Conservation (phyloP, 1,140 invertebrate genomes). For the Rhagoletis pomonella region DNA sequence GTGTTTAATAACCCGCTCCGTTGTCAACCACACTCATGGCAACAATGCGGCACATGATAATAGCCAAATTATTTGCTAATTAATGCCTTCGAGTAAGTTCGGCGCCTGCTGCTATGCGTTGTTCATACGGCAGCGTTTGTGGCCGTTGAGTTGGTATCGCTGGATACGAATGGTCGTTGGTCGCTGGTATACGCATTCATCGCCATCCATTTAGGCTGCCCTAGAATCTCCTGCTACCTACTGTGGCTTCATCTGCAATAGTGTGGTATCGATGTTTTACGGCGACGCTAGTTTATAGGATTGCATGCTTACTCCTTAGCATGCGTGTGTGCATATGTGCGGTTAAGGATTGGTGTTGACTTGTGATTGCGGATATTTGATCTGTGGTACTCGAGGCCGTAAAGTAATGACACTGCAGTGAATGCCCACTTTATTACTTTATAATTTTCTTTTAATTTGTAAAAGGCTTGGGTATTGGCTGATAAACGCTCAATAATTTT, state of each 20-base stretch:
- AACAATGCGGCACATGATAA: constrained; percentile 34
- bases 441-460: constrained; percentile 39
- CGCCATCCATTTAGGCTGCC: not conserved
- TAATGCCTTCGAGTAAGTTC: constrained; percentile 39
- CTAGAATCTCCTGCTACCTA: not conserved
- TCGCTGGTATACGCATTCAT: not conserved
- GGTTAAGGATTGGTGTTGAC: not conserved
- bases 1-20: not conserved
- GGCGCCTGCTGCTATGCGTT: not conserved
- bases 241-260: not conserved
- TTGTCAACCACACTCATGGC: not conserved
- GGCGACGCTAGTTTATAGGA: not conserved
- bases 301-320: not conserved
- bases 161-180: not conserved
- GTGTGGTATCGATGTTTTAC: not conserved
- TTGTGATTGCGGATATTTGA: constrained; percentile 32
- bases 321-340: not conserved
- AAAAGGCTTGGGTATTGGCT: no score
- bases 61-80: constrained; percentile 48
- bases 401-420: constrained; percentile 47
- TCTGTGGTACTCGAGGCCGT: not conserved
- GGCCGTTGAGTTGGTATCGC: not conserved
- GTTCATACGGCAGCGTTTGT: constrained; percentile 9
- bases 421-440: constrained; percentile 21
- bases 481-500: no score